Evolutionary conservation across 2,888 invertebrate species (phyloP).

Genomic region (Sceliomorpha sp.): DNA sequence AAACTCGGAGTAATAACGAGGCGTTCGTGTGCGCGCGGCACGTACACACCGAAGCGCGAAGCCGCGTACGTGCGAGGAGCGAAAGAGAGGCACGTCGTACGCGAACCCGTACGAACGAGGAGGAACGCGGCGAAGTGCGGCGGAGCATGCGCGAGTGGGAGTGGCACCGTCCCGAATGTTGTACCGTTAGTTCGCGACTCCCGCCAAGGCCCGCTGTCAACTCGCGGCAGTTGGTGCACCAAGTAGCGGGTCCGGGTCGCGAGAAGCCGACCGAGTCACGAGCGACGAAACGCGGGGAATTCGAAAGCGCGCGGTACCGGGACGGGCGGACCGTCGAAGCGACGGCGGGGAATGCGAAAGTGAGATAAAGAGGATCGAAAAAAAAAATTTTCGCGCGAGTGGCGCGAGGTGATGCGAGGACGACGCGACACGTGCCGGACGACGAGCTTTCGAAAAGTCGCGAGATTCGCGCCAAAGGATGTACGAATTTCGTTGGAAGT

Average conservation of each 20-base stretch:
- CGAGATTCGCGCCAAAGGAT: no score
- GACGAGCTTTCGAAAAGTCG: no score
- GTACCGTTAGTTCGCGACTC: slow-evolving; percentile 64
- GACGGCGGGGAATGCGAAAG: no score
- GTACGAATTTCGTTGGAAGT: no score
- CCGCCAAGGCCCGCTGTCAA: slow-evolving; percentile 76
- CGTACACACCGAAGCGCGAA: slow-evolving; percentile 40
- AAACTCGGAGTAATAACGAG: slow-evolving; percentile 52
- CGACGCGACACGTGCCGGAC: no score
- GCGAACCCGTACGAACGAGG: slow-evolving; percentile 4
- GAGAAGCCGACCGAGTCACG: background rate
- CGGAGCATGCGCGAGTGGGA: slow-evolving; percentile 77
- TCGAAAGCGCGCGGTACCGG: slow-evolving; percentile 3
- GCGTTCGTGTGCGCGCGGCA: slow-evolving; percentile 26
- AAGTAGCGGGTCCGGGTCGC: slow-evolving; percentile 40
- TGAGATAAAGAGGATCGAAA: no score
- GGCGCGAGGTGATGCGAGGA: no score
- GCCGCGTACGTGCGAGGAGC: slow-evolving; percentile 36
- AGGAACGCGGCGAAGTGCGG: slow-evolving; percentile 27
- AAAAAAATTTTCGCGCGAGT: no score
- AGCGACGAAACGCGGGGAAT: background rate
- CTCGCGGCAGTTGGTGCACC: slow-evolving; percentile 69
- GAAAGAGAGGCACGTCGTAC: slow-evolving; percentile 19
- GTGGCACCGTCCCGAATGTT: slow-evolving; percentile 67
- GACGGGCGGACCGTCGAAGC: slow-evolving; percentile 18